Percentiles rank a stretch among this genome's conserved stretches.
Evolutionary conservation across 2,797 vertebrate species (phyloP).

Genomic region (Tenualosa thibaudeaui): DNA sequence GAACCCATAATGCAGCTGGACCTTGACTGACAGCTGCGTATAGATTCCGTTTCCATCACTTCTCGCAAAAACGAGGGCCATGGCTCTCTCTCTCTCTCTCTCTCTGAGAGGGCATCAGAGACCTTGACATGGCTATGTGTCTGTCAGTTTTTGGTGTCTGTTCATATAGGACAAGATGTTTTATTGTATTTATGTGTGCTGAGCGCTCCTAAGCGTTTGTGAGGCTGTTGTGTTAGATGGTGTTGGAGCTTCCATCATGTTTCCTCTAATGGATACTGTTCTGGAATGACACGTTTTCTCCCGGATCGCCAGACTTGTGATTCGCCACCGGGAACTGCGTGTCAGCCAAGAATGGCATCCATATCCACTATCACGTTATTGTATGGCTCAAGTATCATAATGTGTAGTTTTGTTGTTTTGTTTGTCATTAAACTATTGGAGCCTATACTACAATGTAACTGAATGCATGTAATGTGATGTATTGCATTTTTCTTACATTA

Average conservation of each 20-base stretch:
- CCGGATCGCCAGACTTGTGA: slow-evolving; percentile 83
- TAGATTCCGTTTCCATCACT: slow-evolving; percentile 91
- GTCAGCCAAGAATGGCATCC: slow-evolving; percentile 85
- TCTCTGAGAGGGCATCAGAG: background rate
- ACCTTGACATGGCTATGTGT: too few species aligned
- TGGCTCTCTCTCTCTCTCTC: background rate
- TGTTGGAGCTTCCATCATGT: background rate
- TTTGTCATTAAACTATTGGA: background rate
- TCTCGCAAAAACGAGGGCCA: slow-evolving; percentile 55
- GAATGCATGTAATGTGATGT: background rate
- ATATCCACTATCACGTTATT: slow-evolving; percentile 14
- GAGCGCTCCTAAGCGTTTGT: background rate
- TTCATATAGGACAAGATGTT: too few species aligned
- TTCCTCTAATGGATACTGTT: slow-evolving; percentile 67
- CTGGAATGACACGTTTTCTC: slow-evolving; percentile 99
- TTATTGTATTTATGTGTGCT: background rate
- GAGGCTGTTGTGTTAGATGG: background rate
- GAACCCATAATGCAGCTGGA: slow-evolving; percentile 99
- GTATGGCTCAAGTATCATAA: background rate
- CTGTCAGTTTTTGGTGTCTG: too few species aligned
- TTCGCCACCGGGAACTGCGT: slow-evolving; percentile 94
- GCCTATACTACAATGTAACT: background rate
- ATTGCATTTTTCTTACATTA: background rate
- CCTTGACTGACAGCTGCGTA: slow-evolving; percentile 85
- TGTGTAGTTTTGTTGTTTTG: background rate